Conservation (phyloP, 2,797 vertebrate species). For the Poecilia picta region DNA sequence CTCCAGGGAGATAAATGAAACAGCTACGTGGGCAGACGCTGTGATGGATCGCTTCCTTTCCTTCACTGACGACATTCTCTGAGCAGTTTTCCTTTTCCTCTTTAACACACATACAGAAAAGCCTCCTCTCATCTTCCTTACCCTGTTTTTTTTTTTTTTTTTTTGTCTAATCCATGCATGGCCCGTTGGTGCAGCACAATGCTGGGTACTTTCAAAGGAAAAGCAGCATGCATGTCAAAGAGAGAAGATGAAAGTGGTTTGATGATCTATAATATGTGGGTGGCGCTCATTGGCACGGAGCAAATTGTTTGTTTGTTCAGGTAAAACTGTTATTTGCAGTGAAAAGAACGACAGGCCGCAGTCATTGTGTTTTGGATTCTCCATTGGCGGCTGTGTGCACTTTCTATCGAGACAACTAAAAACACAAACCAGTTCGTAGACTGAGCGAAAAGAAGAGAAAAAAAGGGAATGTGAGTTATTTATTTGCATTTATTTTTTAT, state of each 20-base stretch:
- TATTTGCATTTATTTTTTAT: constrained; percentile 35
- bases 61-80: constrained; percentile 31
- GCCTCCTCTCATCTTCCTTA: constrained; percentile 4
- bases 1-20: constrained; percentile 17
- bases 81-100: constrained; percentile 22
- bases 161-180: neutral
- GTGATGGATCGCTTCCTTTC: constrained; percentile 34
- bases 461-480: constrained; percentile 39
- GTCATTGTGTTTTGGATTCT: constrained; percentile 45
- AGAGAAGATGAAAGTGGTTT: constrained; percentile 66
- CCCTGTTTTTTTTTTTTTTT: neutral
- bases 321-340: constrained; percentile 9
- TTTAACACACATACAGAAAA: constrained; percentile 17
- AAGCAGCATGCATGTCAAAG: constrained; percentile 56
- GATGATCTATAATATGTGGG: constrained; percentile 72
- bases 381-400: constrained; percentile 32
- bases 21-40: constrained; percentile 14
- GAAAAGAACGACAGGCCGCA: constrained; percentile 19
- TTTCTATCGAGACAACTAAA: constrained; percentile 55
- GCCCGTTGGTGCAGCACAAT: constrained; percentile 34
- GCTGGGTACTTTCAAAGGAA: constrained; percentile 64
- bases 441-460: constrained; percentile 22
- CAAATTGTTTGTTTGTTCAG: constrained; percentile 29
- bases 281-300: constrained; percentile 35
- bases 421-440: constrained; percentile 49